These are phyloP conservation scores for Cladopsammia gracilis DNA, from an alignment of 64 coral and sea anemone genomes.

Conservation along the genomic window DNA sequence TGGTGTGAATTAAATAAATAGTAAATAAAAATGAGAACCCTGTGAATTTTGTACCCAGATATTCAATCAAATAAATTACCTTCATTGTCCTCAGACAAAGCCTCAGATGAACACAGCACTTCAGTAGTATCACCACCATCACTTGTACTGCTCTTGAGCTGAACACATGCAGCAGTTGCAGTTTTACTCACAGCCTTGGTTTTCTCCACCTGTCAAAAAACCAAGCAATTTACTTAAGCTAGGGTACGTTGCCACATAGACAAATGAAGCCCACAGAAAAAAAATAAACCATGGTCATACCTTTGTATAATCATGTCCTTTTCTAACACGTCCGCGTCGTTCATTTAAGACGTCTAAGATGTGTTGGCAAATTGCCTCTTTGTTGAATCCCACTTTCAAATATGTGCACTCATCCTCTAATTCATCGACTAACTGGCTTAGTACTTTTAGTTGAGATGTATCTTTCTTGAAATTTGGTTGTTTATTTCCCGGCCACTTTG, in stretches of 20 bases:
- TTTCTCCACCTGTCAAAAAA: not conserved
- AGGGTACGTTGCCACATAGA: not conserved
- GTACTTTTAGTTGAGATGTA: not conserved
- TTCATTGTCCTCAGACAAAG: not conserved
- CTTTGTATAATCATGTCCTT: constrained; percentile 66
- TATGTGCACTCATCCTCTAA: constrained; percentile 13
- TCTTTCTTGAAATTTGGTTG: constrained; percentile 41
- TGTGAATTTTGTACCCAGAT: too few species aligned
- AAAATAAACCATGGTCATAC: constrained; percentile 25
- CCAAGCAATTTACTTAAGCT: not conserved
- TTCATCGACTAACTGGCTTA: constrained; percentile 34
- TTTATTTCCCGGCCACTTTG: constrained; percentile 58
- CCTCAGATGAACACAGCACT: not conserved
- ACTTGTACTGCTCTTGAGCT: not conserved
- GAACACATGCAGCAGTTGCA: not conserved
- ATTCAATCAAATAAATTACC: not conserved
- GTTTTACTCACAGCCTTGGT: not conserved
- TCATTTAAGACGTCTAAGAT: constrained; percentile 57
- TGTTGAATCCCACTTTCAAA: constrained; percentile 14
- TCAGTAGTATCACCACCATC: constrained; percentile 11
- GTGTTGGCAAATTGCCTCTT: constrained; percentile 46
- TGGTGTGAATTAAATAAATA: too few species aligned
- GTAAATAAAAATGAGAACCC: too few species aligned
- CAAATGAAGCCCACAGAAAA: not conserved
- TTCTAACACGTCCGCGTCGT: constrained; percentile 17